Evolutionary conservation across 2,888 invertebrate genomes (phyloP), one percentile per base, ranked within the genome.

Genomic region (Coenonympha arcania): DNA sequence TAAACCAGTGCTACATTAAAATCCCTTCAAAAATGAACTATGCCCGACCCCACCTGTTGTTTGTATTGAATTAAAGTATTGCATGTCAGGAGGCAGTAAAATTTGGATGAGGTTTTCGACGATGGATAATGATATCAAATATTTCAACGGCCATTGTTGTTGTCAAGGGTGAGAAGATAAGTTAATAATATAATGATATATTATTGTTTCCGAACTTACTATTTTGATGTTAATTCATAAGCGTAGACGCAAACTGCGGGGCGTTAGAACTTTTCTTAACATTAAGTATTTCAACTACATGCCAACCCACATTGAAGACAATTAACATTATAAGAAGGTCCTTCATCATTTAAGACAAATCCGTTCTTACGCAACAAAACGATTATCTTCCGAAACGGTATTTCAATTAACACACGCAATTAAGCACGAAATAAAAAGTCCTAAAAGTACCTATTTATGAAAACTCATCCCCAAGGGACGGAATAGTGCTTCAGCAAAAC

Each of bases 131-230:
- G 76, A 83, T 80, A 82, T 82, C 80, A 77, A 82, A 80, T 72
- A 76, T 81, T 82, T 83, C 82, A 82, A 82, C 78, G 73, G 63
- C 71, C 77, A 81, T 85, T 85, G 85, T 85, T 83, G 62, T 70
- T 79, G 85, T 86, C 85, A 85, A 82, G 85, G 85, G 83, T 86
- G 85, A 85, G 84, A 81, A 83, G 84, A 75, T 82, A 78, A 75
- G 75, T 82, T 86, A 86, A 86, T 85, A 82, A 79, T 84, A 77
- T 86, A 85, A 86, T 86, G 82, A 84, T 71, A 75, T 80, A 84
- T 81, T 79, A 80, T 77, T 73, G 69, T 69, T 72, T 71, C 71
- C 71, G 71, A 69, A 69, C 64, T 66, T 72, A 66, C 69, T 76
- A 74, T 71, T 78, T 69, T 69, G 64, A 71, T 76, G 74, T 77